A percentile compares a stretch with the other conserved stretches of the same genome.
These are phyloP conservation scores for Anoplolepis gracilipes DNA, from an alignment of 1,140 invertebrate species.

Conservation along the genomic window DNA sequence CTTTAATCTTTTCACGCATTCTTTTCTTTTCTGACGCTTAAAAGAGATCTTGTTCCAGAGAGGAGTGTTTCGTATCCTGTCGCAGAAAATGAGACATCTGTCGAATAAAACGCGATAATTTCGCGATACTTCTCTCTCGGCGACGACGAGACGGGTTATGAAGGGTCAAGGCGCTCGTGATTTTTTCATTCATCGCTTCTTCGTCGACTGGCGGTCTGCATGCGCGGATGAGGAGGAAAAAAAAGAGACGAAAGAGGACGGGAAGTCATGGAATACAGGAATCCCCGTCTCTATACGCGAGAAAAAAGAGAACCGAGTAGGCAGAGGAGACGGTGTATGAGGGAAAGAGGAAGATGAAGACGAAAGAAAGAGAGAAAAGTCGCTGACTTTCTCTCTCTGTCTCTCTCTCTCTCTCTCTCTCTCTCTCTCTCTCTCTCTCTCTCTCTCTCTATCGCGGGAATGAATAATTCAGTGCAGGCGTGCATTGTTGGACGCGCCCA, in stretches of 20 bases:
- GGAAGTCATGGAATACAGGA: slow-evolving; percentile 52
- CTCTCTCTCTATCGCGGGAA: slow-evolving; percentile 64
- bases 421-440: slow-evolving; percentile 53
- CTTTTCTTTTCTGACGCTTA: too few relatives aligned
- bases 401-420: slow-evolving; percentile 49
- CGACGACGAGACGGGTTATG: slow-evolving; percentile 29
- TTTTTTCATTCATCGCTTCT: slow-evolving; percentile 49
- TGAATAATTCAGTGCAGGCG: slow-evolving; percentile 83
- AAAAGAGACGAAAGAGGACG: slow-evolving; percentile 23
- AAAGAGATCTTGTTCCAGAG: background rate
- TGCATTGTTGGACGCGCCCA: slow-evolving; percentile 83
- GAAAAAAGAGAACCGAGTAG: slow-evolving; percentile 21
- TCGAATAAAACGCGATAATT: slow-evolving; percentile 19
- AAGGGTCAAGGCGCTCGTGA: slow-evolving; percentile 58
- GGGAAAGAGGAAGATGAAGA: slow-evolving; percentile 58
- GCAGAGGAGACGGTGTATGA: slow-evolving; percentile 12
- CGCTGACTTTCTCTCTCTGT: slow-evolving; percentile 58
- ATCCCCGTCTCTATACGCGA: slow-evolving; percentile 24
- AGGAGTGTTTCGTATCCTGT: background rate
- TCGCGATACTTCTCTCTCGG: slow-evolving; percentile 7
- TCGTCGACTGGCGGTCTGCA: slow-evolving; percentile 17
- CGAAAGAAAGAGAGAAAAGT: slow-evolving; percentile 33
- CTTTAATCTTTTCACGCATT: background rate
- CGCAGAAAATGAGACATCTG: background rate
- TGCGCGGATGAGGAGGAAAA: background rate